Evolutionary conservation across 2,797 vertebrate genomes (phyloP).

Genomic region (Anomalospiza imberbis): DNA sequence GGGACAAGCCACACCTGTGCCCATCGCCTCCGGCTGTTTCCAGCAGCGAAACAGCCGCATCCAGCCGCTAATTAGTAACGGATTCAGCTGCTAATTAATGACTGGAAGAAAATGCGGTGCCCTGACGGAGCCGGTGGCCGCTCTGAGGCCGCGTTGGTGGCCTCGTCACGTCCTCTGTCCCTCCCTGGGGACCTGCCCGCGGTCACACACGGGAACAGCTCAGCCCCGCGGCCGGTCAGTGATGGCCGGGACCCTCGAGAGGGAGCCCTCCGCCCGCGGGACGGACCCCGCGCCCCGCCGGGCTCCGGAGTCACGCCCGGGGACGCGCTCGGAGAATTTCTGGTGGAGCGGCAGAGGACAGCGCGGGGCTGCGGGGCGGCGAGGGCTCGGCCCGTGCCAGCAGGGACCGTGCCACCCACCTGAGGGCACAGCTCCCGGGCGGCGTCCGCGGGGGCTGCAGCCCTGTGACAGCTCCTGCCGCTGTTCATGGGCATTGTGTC

Average conservation of each 20-base stretch:
- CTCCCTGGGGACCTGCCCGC: not conserved
- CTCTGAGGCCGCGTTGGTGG: not conserved
- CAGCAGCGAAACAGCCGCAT: not conserved
- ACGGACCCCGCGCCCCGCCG: not conserved
- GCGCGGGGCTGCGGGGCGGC: not conserved
- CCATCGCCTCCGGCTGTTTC: not conserved
- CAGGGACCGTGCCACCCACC: no score
- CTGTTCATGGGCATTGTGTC: rapidly evolving
- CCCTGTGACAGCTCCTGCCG: not conserved
- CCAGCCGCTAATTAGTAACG: not conserved
- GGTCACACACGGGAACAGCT: not conserved
- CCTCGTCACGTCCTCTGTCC: not conserved
- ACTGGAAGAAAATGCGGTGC: not conserved
- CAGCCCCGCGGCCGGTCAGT: not conserved
- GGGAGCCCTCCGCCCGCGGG: conserved; percentile 29
- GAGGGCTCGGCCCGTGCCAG: not conserved
- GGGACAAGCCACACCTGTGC: not conserved
- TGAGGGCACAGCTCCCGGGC: not conserved
- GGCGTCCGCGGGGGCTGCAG: not conserved
- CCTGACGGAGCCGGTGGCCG: not conserved
- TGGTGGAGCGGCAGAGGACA: rapidly evolving
- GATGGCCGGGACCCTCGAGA: conserved; percentile 4
- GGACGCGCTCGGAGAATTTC: not conserved
- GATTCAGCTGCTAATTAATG: not conserved
- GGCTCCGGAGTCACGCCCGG: not conserved